Percentiles rank a stretch among this genome's conserved stretches.
Evolutionary conservation across 1,140 invertebrate genomes (phyloP).

Genomic region (Cherax quadricarinatus): DNA sequence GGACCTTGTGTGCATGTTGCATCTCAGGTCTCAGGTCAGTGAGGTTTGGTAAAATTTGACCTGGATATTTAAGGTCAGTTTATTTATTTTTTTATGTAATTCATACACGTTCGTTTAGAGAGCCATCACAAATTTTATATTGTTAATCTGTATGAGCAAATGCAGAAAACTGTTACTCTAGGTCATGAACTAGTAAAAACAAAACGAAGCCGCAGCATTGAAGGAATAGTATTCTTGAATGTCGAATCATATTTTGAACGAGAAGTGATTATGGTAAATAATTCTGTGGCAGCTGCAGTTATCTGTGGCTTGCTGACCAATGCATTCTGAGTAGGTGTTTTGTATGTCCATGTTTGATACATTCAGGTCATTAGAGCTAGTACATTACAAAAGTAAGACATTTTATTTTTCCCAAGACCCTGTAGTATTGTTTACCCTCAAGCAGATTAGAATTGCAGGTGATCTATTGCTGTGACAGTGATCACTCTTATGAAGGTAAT

Average conservation of each 20-base stretch:
- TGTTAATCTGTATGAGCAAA: neutral
- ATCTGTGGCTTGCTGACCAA: constrained; percentile 10
- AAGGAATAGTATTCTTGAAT: neutral
- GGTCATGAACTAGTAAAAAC: neutral
- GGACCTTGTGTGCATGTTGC: constrained; percentile 14
- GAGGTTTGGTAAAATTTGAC: constrained; percentile 25
- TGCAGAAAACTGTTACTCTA: neutral
- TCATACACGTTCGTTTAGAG: constrained; percentile 17
- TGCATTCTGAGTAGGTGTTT: constrained; percentile 11
- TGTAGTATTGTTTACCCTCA: constrained; percentile 31
- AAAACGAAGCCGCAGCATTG: neutral
- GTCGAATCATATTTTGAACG: neutral
- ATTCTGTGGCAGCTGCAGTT: constrained; percentile 19
- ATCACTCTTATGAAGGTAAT: neutral
- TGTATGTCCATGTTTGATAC: constrained; percentile 42
- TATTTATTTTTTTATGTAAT: constrained; percentile 48
- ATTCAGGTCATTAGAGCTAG: constrained; percentile 32
- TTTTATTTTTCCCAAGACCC: neutral
- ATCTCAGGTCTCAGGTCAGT: constrained; percentile 20
- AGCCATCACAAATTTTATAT: constrained; percentile 20
- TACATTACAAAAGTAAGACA: neutral
- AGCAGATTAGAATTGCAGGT: neutral
- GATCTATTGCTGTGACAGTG: neutral
- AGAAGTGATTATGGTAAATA: neutral
- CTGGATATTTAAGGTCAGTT: constrained; percentile 13